Conservation (phyloP, 2,797 vertebrate genomes). For the Notolabrus celidotus region DNA sequence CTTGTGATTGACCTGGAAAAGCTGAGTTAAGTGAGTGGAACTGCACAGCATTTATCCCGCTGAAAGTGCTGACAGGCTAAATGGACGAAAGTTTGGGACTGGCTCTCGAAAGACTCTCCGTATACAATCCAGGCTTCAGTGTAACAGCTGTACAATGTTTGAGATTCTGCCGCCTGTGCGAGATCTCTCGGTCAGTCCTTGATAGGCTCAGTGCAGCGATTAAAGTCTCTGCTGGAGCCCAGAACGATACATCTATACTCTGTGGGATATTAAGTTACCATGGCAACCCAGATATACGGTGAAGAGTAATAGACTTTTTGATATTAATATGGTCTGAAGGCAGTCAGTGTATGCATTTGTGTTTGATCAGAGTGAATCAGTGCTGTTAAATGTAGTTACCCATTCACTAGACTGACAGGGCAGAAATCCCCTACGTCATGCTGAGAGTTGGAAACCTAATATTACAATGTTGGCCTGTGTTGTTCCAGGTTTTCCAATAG, state of each 20-base stretch:
- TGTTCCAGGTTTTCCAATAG: too few species aligned
- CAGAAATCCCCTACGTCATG: too few species aligned
- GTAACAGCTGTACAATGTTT: constrained; percentile 41
- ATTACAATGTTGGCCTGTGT: too few species aligned
- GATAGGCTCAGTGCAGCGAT: constrained; percentile 49
- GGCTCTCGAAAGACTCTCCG: constrained; percentile 43
- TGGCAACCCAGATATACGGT: constrained; percentile 36
- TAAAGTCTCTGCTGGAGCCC: constrained; percentile 54
- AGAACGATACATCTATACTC: constrained; percentile 44
- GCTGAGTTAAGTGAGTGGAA: constrained; percentile 81
- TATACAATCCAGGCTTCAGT: constrained; percentile 48
- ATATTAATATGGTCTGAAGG: constrained; percentile 6
- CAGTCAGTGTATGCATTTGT: constrained; percentile 3
- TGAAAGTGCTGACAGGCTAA: constrained; percentile 82
- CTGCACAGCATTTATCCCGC: constrained; percentile 73
- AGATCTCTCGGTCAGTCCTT: constrained; percentile 42
- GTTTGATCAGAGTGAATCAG: neutral
- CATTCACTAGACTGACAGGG: too few species aligned
- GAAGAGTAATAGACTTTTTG: constrained; percentile 20
- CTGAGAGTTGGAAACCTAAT: too few species aligned
- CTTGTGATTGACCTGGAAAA: constrained; percentile 83
- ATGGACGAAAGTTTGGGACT: constrained; percentile 62
- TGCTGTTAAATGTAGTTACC: constrained; percentile 7
- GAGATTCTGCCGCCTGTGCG: constrained; percentile 40
- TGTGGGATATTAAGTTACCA: constrained; percentile 38